Percentiles rank a stretch among this genome's conserved stretches.
phyloP scores from a whole-genome alignment of 2,888 invertebrate genomes.

The Drosophila emarginata region DNA sequence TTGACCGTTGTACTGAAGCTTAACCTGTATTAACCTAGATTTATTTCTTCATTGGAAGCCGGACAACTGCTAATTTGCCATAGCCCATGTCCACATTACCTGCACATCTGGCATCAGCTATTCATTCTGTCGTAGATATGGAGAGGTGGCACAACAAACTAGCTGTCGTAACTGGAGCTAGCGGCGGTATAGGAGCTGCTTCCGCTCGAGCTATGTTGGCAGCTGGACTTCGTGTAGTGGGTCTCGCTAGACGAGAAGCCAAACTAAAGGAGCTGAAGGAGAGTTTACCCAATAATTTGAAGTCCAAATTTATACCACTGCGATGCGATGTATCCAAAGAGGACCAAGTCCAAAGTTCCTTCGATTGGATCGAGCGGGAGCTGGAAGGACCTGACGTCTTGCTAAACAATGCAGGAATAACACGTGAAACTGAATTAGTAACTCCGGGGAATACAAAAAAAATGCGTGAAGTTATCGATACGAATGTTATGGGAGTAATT shows the following conservation, averaged over 20 bases:
- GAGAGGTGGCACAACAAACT: conserved; percentile 86
- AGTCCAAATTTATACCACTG: conserved; percentile 80
- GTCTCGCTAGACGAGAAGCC: conserved; percentile 84
- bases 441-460: conserved; percentile 75
- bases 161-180: conserved; percentile 87
- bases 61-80: neutral
- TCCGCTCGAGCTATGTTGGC: conserved; percentile 82
- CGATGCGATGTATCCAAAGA: conserved; percentile 85
- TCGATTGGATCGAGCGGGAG: conserved; percentile 83
- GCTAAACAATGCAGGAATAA: conserved; percentile 85
- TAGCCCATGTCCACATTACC: neutral
- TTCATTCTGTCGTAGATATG: conserved; percentile 73
- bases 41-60: conserved; percentile 18
- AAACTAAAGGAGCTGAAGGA: conserved; percentile 74
- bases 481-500: conserved; percentile 83
- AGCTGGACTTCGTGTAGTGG: conserved; percentile 85
- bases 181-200: conserved; percentile 86
- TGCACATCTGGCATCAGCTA: neutral
- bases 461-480: conserved; percentile 82
- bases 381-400: conserved; percentile 85
- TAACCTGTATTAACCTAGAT: conserved; percentile 5
- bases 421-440: conserved; percentile 76
- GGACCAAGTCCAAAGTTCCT: conserved; percentile 84
- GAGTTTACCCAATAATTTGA: conserved; percentile 68
- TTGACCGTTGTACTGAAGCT: neutral